These are phyloP conservation scores for Eulithis prunata DNA, from an alignment of 2,888 invertebrate genomes.

Conservation along the genomic window DNA sequence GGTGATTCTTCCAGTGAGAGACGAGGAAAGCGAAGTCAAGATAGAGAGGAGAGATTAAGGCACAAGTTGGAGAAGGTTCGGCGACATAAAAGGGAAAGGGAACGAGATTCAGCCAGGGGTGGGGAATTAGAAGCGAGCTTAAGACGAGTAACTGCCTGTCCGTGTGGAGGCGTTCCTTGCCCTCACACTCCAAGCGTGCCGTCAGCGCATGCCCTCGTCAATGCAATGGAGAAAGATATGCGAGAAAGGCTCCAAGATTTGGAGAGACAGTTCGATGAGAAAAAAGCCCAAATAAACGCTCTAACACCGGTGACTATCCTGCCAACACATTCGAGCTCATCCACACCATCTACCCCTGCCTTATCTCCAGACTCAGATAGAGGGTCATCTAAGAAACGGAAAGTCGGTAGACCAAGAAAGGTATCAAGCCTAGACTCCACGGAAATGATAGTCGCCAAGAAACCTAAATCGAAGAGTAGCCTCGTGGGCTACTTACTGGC, in stretches of 20 bases:
- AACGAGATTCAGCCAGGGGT: slow-evolving; percentile 64
- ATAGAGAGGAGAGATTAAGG: slow-evolving; percentile 70
- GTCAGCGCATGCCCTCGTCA: slow-evolving; percentile 85
- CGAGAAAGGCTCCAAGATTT: slow-evolving; percentile 91
- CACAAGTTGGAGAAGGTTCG: slow-evolving; percentile 79
- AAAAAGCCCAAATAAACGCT: slow-evolving; percentile 91
- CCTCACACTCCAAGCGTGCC: slow-evolving; percentile 68
- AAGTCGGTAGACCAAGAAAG: slow-evolving; percentile 92
- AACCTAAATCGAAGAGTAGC: slow-evolving; percentile 88
- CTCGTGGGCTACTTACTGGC: slow-evolving; percentile 87
- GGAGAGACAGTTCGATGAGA: slow-evolving; percentile 92
- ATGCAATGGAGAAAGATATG: slow-evolving; percentile 92
- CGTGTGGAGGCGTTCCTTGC: slow-evolving; percentile 63
- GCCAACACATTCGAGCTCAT: slow-evolving; percentile 66
- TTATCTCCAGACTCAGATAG: slow-evolving; percentile 78
- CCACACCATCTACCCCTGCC: slow-evolving; percentile 75
- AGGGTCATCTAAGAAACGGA: slow-evolving; percentile 89
- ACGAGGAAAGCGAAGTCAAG: slow-evolving; percentile 68
- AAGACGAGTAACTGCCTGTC: slow-evolving; percentile 71
- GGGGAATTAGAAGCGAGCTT: slow-evolving; percentile 74
- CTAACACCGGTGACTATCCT: slow-evolving; percentile 83
- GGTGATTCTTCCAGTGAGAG: slow-evolving; percentile 73
- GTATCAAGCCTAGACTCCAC: slow-evolving; percentile 87
- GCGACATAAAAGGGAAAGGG: slow-evolving; percentile 72
- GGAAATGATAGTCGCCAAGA: slow-evolving; percentile 93